A percentile compares a stretch with the other conserved stretches of the same genome.
Conservation (phyloP, 1,140 invertebrate genomes). For the Bilobella aurantiaca region DNA sequence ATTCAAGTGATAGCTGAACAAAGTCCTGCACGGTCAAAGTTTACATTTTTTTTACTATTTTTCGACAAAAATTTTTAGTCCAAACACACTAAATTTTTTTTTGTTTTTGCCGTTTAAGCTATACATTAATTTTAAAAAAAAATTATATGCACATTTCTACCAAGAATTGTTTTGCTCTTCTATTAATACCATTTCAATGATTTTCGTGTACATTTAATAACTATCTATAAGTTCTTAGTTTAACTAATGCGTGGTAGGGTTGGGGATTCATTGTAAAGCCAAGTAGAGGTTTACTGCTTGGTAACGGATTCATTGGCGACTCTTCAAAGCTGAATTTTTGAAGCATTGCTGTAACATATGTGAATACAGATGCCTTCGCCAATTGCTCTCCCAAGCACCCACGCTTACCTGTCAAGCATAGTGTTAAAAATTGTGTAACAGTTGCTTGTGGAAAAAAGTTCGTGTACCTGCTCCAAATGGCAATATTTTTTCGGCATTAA, state of each 20-base stretch:
- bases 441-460: not conserved
- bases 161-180: too few relatives aligned
- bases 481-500: conserved; percentile 10
- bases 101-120: too few relatives aligned
- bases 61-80: too few relatives aligned
- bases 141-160: too few relatives aligned
- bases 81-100: too few relatives aligned
- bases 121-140: too few relatives aligned
- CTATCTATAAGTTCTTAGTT: not conserved
- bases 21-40: too few relatives aligned
- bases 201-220: too few relatives aligned
- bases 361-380: conserved; percentile 4
- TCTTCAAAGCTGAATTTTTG: conserved; percentile 4
- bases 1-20: too few relatives aligned
- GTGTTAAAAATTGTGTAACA: not conserved
- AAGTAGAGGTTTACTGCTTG: not conserved
- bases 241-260: not conserved
- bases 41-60: too few relatives aligned
- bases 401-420: conserved; percentile 7
- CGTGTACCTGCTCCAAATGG: conserved; percentile 10
- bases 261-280: conserved; percentile 3
- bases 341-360: conserved; percentile 7
- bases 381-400: conserved; percentile 9
- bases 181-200: too few relatives aligned
- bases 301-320: not conserved